Percentiles rank a stretch among this genome's conserved stretches.
Conservation (phyloP, 1,140 invertebrate genomes). For the Lepidotrigona ventralis region DNA sequence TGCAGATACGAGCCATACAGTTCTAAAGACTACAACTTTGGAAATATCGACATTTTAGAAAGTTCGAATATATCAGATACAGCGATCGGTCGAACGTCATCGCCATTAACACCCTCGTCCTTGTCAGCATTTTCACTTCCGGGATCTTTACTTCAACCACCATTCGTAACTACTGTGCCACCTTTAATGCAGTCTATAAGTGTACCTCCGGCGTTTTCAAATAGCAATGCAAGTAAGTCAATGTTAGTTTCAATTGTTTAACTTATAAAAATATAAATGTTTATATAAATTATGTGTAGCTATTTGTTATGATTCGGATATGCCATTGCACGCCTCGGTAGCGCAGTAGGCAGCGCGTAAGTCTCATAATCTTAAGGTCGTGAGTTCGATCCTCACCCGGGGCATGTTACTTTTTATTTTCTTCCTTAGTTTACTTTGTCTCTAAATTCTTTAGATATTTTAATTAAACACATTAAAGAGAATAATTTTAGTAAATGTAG, state of each 20-base stretch:
- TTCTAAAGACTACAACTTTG: slow-evolving; percentile 51
- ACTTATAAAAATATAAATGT: neutral
- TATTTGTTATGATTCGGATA: neutral
- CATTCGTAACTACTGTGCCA: slow-evolving; percentile 55
- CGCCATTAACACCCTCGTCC: slow-evolving; percentile 53
- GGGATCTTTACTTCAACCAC: slow-evolving; percentile 57
- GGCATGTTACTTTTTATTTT: slow-evolving; percentile 83
- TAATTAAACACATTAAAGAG: neutral
- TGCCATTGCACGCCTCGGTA: slow-evolving; percentile 84
- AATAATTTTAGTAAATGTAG: neutral
- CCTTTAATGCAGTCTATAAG: slow-evolving; percentile 62
- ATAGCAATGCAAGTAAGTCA: slow-evolving; percentile 38
- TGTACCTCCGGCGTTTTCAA: slow-evolving; percentile 56
- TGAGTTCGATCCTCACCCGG: slow-evolving; percentile 97
- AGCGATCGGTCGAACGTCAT: slow-evolving; percentile 24
- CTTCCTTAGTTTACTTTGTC: neutral
- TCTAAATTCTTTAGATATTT: too few species aligned
- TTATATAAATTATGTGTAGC: neutral
- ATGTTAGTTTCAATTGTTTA: neutral
- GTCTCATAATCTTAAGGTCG: slow-evolving; percentile 99
- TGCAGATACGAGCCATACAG: slow-evolving; percentile 61
- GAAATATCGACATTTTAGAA: slow-evolving; percentile 45
- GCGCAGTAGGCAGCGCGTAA: slow-evolving; percentile 97
- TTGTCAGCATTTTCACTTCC: slow-evolving; percentile 60
- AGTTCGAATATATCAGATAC: slow-evolving; percentile 44